phyloP scores from a whole-genome alignment of 2,888 invertebrate species.

The Tipula helvola region DNA sequence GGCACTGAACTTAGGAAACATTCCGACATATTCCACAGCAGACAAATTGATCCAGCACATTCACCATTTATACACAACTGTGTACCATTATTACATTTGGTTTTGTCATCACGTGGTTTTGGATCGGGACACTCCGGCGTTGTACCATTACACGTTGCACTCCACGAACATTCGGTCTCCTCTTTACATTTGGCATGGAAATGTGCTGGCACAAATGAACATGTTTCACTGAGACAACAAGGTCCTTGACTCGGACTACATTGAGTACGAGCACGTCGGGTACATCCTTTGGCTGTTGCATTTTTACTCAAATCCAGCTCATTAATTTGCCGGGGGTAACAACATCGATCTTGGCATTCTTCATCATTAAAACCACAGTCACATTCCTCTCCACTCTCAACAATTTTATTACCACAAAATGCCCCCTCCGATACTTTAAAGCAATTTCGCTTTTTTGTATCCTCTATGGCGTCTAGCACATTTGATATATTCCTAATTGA shows the following conservation, averaged over 20 bases:
- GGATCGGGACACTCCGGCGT: constrained; percentile 83
- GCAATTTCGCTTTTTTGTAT: constrained; percentile 85
- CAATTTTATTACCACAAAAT: constrained; percentile 99
- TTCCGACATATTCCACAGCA: constrained; percentile 86
- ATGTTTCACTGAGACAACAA: constrained; percentile 73
- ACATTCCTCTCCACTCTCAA: constrained; percentile 95
- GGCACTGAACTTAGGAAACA: constrained; percentile 83
- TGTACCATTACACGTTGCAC: constrained; percentile 73
- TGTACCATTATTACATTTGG: constrained; percentile 90
- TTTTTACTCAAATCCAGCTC: constrained; percentile 55
- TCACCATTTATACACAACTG: constrained; percentile 81
- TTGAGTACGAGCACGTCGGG: constrained; percentile 59
- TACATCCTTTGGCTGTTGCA: constrained; percentile 65
- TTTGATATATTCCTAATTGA: constrained; percentile 90
- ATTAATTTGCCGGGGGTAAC: constrained; percentile 74
- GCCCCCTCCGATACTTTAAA: constrained; percentile 85
- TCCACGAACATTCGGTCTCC: constrained; percentile 82
- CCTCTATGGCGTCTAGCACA: constrained; percentile 83
- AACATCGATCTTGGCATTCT: constrained; percentile 88
- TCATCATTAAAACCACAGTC: constrained; percentile 90
- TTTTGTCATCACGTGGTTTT: constrained; percentile 68
- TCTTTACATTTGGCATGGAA: constrained; percentile 62
- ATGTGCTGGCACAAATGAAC: constrained; percentile 57
- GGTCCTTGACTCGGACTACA: constrained; percentile 94
- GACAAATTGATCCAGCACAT: constrained; percentile 90